phyloP scores from a whole-genome alignment of 2,797 vertebrate species.

The Salmo trutta region DNA sequence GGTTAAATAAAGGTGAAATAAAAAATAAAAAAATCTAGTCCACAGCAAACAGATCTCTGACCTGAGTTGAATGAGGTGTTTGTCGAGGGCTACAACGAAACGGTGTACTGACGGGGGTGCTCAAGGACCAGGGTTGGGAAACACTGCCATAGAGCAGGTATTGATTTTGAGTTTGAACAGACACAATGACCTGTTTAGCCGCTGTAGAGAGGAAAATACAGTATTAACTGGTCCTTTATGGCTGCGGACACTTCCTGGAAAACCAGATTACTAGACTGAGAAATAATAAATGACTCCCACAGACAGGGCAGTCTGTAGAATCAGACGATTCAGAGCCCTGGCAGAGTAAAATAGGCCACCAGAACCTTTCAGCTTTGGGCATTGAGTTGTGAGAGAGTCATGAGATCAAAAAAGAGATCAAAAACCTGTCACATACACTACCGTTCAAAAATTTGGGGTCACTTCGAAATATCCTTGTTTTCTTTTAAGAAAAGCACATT shows the following conservation, averaged over 20 bases:
- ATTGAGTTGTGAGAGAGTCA: no score
- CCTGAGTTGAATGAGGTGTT: not conserved
- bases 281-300: not conserved
- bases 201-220: constrained; percentile 6
- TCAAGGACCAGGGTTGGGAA: not conserved
- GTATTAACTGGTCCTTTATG: not conserved
- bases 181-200: not conserved
- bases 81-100: no score
- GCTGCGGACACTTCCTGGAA: constrained; percentile 2
- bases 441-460: no score
- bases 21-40: not conserved
- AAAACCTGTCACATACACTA: not conserved
- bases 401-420: no score
- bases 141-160: not conserved
- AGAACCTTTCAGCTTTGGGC: not conserved
- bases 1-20: no score
- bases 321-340: not conserved
- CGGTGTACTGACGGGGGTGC: no score
- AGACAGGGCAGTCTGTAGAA: not conserved
- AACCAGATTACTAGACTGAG: not conserved
- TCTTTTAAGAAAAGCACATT: accelerated
- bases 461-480: no score
- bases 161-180: not conserved
- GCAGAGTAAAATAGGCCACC: not conserved
- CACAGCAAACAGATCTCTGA: not conserved